Conservation (phyloP, 2,888 invertebrate species). For the Podabrus alpinus region DNA sequence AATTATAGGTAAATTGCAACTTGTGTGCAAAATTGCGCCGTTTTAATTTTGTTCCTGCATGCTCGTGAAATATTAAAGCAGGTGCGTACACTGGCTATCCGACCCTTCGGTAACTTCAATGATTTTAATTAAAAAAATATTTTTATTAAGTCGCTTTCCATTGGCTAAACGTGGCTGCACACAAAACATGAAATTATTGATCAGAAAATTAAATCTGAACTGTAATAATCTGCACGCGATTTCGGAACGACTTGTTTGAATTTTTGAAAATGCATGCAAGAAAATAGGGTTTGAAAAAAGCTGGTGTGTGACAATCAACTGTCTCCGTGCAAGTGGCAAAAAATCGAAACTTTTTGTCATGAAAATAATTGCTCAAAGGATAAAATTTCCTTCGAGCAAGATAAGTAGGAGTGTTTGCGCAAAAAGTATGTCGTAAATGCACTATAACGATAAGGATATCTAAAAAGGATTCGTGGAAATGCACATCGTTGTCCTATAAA, state of each 20-base stretch:
- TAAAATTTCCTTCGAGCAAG: slow-evolving; percentile 1
- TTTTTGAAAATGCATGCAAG: background rate
- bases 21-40: background rate
- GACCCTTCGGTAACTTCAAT: background rate
- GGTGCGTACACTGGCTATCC: background rate
- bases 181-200: background rate
- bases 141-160: background rate
- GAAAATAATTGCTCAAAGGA: background rate
- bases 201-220: background rate
- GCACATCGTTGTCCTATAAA: slow-evolving; percentile 4
- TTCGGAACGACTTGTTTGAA: background rate
- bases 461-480: slow-evolving; percentile 5
- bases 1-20: background rate
- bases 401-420: slow-evolving; percentile 6
- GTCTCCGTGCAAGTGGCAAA: background rate
- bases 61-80: background rate
- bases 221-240: background rate
- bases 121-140: background rate
- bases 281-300: background rate
- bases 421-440: slow-evolving; percentile 20
- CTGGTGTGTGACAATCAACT: background rate
- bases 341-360: background rate
- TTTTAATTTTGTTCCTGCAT: background rate
- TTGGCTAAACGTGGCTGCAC: background rate
- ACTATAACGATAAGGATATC: slow-evolving; percentile 17